Evolutionary conservation across 2,113 vertebrate species (phyloP).

Genomic region (Clarias gariepinus): DNA sequence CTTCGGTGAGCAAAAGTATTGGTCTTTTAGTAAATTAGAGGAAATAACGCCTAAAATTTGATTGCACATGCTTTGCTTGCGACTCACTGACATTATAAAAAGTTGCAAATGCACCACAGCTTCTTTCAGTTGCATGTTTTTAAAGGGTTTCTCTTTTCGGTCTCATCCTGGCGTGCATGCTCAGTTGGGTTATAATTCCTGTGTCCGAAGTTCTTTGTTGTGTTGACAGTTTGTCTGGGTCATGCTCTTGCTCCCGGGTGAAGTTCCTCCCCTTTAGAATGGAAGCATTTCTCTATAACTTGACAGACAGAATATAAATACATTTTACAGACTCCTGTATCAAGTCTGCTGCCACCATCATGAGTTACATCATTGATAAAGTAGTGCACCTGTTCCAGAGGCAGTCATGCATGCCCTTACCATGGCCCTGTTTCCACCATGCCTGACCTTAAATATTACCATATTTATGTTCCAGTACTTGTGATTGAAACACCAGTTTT

Average conservation of each 20-base stretch:
- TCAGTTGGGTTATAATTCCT: background rate
- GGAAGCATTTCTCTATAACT: background rate
- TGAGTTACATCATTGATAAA: background rate
- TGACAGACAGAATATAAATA: background rate
- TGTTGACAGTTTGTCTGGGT: background rate
- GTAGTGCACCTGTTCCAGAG: background rate
- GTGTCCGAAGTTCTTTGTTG: background rate
- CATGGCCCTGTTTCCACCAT: background rate
- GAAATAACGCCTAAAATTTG: background rate
- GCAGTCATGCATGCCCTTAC: background rate
- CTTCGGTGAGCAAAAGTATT: background rate
- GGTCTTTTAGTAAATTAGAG: background rate
- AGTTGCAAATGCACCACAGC: background rate
- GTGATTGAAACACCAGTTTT: too few relatives aligned
- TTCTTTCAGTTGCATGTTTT: background rate
- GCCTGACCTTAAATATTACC: background rate
- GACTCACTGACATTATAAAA: background rate
- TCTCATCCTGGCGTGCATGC: background rate
- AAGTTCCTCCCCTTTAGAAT: background rate
- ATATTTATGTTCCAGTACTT: too few relatives aligned
- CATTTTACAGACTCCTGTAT: background rate
- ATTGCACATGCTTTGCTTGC: background rate
- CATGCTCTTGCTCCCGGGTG: background rate
- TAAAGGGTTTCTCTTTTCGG: background rate
- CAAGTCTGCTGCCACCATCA: background rate